These are phyloP conservation scores for Agrochola lota DNA, from an alignment of 2,888 invertebrate genomes.

Conservation along the genomic window DNA sequence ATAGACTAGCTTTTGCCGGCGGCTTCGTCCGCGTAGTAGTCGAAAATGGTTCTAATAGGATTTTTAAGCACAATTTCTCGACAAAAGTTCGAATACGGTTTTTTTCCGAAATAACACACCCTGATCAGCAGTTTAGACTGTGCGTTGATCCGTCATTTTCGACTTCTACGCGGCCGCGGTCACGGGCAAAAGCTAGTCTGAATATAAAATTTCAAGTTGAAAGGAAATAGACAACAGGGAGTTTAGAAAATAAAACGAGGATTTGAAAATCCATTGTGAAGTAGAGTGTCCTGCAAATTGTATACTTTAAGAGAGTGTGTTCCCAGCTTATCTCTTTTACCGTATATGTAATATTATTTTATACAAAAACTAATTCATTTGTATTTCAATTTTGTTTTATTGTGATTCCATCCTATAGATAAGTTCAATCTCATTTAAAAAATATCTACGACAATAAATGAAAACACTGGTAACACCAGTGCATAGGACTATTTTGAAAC, in stretches of 20 bases:
- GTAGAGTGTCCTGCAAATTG: conserved; percentile 17
- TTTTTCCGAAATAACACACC: too few relatives aligned
- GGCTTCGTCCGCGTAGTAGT: too few relatives aligned
- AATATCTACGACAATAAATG: neutral
- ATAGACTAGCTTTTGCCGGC: too few relatives aligned
- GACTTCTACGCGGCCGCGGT: too few relatives aligned
- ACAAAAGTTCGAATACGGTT: too few relatives aligned
- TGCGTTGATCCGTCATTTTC: too few relatives aligned
- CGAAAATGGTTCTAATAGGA: too few relatives aligned
- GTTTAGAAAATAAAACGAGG: conserved; percentile 23
- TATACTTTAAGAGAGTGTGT: conserved; percentile 5
- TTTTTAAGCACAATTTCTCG: too few relatives aligned
- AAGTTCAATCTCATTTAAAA: neutral
- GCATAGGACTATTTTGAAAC: neutral
- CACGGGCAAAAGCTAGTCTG: too few relatives aligned
- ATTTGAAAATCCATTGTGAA: conserved; percentile 16
- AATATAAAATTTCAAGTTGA: conserved; percentile 53
- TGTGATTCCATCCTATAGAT: neutral
- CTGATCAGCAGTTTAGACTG: too few relatives aligned
- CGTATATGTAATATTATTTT: too few relatives aligned
- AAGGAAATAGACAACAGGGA: conserved; percentile 40
- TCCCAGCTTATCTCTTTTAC: neutral
- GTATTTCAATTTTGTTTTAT: neutral
- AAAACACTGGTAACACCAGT: too few relatives aligned
- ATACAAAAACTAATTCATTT: neutral